Base-by-base conservation (phyloP, 2,888 invertebrate genomes). In the Nephrotoma guestfalica region DNA sequence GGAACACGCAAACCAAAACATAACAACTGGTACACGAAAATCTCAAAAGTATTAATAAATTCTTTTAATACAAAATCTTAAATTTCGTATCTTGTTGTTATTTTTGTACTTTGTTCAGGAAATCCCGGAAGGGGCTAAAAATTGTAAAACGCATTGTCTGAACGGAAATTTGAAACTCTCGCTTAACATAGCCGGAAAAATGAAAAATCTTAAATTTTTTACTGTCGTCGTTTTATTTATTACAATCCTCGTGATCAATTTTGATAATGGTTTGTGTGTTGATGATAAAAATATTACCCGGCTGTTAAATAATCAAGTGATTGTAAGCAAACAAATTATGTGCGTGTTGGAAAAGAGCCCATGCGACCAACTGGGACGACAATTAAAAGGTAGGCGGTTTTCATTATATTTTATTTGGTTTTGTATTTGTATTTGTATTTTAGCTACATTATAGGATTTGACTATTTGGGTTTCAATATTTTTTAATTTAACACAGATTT, bases 321-420 rank as follows among this genome's bases (percentile, higher is more conserved):
- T 91, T 89, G 91, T 91, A 9, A 91, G 91, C 89, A 90, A 90
- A 87, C 93, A 94, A 89, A 92, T 94, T 86, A 91, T 93, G 89
- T 94, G 94, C 89, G 93, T 94, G 86, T 91, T 94, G 83, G 93
- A 93, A 88, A 92, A 91, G 88, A 93, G 92, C 87, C 93, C 93
- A 9, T 94, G 94, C 89, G 94, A 94, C 90, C 91, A 92, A 87
- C 90, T 94, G 86, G 94, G 94, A 87, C 91, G 91, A 87, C 94
- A 93, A 90, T 91, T 94, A 57, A 94, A 93, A 93, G 92, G 94
- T 94, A 90, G 90, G 89, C 88, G 51, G 1, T 51, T 51, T 51
- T 15, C 30, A 88, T 15, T 85, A 42, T 30, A 18, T 41, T 86
- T 87, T 88, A 0, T 86, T 88, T 87, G 84, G 87, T 45, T 41